Evolutionary conservation across 37 sponge, comb jelly and placozoan species (phyloP).

Genomic region (Geodia barretti): DNA sequence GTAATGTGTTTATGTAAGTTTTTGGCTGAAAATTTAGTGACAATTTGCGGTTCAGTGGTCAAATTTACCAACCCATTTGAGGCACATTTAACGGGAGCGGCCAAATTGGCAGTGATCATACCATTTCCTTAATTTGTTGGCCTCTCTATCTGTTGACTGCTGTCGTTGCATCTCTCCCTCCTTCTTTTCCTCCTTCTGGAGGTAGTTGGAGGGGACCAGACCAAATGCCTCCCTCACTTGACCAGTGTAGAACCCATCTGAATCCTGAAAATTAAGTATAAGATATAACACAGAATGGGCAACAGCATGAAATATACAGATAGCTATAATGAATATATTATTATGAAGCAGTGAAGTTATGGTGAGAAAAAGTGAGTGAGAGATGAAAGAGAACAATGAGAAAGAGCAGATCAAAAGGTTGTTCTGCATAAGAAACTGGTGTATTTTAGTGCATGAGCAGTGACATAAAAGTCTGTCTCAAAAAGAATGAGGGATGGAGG

Average conservation of each 20-base stretch:
- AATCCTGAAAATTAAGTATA: slow-evolving; percentile 24
- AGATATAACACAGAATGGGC: too few species aligned
- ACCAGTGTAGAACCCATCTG: slow-evolving; percentile 62
- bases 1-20: not conserved
- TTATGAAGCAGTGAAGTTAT: not conserved
- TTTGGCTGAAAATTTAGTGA: too few species aligned
- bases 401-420: too few species aligned
- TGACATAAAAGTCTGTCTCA: too few species aligned
- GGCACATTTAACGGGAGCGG: too few species aligned
- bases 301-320: not conserved
- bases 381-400: too few species aligned
- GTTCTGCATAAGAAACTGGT: too few species aligned
- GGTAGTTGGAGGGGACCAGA: slow-evolving; percentile 74
- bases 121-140: not conserved
- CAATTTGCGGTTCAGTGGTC: too few species aligned
- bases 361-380: not conserved
- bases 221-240: slow-evolving; percentile 45
- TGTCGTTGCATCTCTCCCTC: not conserved
- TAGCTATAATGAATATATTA: not conserved
- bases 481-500: too few species aligned
- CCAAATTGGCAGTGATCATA: not conserved
- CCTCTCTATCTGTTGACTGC: not conserved
- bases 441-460: too few species aligned
- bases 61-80: too few species aligned
- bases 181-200: slow-evolving; percentile 12